Evolutionary conservation across 2,888 invertebrate genomes (phyloP), one percentile per base, ranked within the genome.

Genomic region (Chrysina gloriosa): DNA sequence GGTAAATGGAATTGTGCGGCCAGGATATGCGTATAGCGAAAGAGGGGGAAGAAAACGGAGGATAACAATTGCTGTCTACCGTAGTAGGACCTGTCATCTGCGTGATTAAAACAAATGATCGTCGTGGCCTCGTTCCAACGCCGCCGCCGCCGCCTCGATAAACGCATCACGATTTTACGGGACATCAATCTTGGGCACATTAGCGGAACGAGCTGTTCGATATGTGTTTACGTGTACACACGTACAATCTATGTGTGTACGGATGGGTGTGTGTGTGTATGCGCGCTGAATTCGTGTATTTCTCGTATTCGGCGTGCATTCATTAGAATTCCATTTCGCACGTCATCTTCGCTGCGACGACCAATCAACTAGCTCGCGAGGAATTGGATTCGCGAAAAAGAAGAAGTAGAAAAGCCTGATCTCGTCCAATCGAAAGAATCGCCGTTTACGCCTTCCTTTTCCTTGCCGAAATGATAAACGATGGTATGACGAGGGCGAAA

Each of bases 31-130:
- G 29, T 1, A 5, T 42, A n/a, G n/a, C 23, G 3, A 25, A 58
- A 25, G 19, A 42, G 23, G 25, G 39, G 25, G 39, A 58, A 27
- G 58, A 58, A 58, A 58, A n/a, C 14, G 14, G 39, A 9, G 58
- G 67, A 61, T 64, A 52, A 68, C 68, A 65, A 68, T 68, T 63
- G 65, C 42, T 34, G 58, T 39, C 58, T 70, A 64, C 45, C 65
- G 45, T 58, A n/a, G n/a, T n/a, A 65, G 52, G 69, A 69, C 69
- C 72, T 71, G 74, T 73, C 73, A 71, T 67, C 64, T 56, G 69
- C 48, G 11, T 72, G 73, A 74, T 74, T 73, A 72, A 73, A 71
- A 73, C 70, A 72, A 74, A 74, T 74, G 72, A 74, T 72, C 63
- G 67, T 63, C 39, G 39, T 11, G 39, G 56, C 39, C 39, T 25